phyloP scores from a whole-genome alignment of 1,140 invertebrate genomes.

The Pseudomyrmex sp. region DNA sequence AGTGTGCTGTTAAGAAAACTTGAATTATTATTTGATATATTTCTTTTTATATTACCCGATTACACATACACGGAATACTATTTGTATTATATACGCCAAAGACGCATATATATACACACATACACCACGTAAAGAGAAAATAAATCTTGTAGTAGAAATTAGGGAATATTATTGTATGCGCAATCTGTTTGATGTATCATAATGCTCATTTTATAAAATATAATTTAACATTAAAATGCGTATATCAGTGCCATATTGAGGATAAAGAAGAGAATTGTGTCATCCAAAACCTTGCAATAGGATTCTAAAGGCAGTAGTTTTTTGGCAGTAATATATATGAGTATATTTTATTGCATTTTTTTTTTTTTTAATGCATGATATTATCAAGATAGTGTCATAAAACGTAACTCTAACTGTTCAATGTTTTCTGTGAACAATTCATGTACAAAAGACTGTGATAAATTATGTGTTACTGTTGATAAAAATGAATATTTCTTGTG shows the following conservation, averaged over 20 bases:
- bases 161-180: constrained; percentile 59
- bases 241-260: constrained; percentile 39
- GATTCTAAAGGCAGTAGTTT: too few relatives aligned
- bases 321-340: too few relatives aligned
- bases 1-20: not conserved
- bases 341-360: too few relatives aligned
- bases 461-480: constrained; percentile 49
- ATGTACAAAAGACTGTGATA: constrained; percentile 70
- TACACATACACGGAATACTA: constrained; percentile 12
- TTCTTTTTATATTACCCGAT: constrained; percentile 38
- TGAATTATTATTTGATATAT: not conserved
- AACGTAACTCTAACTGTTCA: not conserved
- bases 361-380: too few relatives aligned
- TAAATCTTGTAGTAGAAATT: constrained; percentile 23
- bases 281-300: not conserved
- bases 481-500: constrained; percentile 49
- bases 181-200: constrained; percentile 45
- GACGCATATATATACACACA: not conserved
- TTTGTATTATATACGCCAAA: constrained; percentile 39
- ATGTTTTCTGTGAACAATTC: constrained; percentile 47
- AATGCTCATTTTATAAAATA: constrained; percentile 48
- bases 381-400: too few relatives aligned
- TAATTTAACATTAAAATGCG: constrained; percentile 34
- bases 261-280: not conserved
- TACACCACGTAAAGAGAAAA: not conserved